Base-by-base conservation (phyloP, 2,888 invertebrate genomes). In the Laspeyria flexula region DNA sequence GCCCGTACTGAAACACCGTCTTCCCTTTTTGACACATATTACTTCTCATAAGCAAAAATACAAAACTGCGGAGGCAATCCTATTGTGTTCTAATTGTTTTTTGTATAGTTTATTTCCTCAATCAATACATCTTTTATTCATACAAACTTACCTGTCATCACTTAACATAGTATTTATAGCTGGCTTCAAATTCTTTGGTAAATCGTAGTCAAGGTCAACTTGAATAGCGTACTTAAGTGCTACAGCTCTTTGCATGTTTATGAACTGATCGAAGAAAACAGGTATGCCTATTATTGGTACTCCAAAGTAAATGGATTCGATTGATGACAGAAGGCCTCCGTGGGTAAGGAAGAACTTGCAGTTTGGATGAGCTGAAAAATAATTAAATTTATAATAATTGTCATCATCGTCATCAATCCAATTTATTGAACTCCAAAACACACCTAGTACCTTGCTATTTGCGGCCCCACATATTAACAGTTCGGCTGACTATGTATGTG, bases 221-320 rank as follows among this genome's bases (percentile, higher is more conserved):
- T 67, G 74, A 6, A 70, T 59, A 0, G 75, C 86, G 12, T 75
- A 81, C 0, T 83, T 86, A 42, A 73, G 79, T 0, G 46, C 47
- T 1, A 78, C 81, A 0, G 82, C 81, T 65, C 74, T 78, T 2
- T 80, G 60, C 6, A 83, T 55, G 27, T 88, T 89, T 0, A 73
- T 55, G 47, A 77, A 81, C 63, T 89, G 88, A 34, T 89, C 88
- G 1, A 65, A 78, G 27, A 70, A 74, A 1, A 81, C 58, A 0
- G 86, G 86, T 1, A 86, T 65, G 0, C 81, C 85, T 16, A 85
- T 78, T 0, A 71, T 64, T 1, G 86, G 84, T 0, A 82, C 73
- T 25, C 79, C 83, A 15, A 79, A 84, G 52, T 85, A 79, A 0
- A 84, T 53, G 0, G 82, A 55, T 60, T 86, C 85, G 12, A 75